These are phyloP conservation scores for rabbit (Oryctolagus cuniculus) DNA, from an alignment of 2,113 vertebrate genomes.

Conservation along the genomic window DNA sequence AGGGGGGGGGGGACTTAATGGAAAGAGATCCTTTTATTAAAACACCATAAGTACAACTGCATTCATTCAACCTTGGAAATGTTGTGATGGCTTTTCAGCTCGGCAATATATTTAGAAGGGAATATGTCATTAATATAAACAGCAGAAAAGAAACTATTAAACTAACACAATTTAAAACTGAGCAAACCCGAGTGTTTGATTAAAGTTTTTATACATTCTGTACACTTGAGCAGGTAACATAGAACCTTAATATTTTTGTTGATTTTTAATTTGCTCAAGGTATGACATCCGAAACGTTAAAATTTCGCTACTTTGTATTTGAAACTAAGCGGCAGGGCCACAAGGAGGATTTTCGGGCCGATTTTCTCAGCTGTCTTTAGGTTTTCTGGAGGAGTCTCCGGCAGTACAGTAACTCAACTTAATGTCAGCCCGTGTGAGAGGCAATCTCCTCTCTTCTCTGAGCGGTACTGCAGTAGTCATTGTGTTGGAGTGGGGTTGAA, in stretches of 20 bases:
- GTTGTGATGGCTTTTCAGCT: slow-evolving; percentile 95
- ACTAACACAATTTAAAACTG: slow-evolving; percentile 98
- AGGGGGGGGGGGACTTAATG: slow-evolving; percentile 87
- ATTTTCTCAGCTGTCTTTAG: slow-evolving; percentile 69
- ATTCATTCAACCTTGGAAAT: slow-evolving; percentile 98
- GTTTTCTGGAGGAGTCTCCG: slow-evolving; percentile 73
- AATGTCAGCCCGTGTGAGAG: slow-evolving; percentile 28
- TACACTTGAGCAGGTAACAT: slow-evolving; percentile 91
- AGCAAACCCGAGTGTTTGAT: slow-evolving; percentile 98
- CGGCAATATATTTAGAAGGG: slow-evolving; percentile 96
- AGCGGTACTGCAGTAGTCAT: slow-evolving; percentile 52
- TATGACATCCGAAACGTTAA: slow-evolving; percentile 86
- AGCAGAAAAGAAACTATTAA: slow-evolving; percentile 98
- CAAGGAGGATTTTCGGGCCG: slow-evolving; percentile 64
- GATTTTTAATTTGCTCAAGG: slow-evolving; percentile 90
- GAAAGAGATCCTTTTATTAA: slow-evolving; percentile 96
- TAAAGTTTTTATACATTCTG: slow-evolving; percentile 98
- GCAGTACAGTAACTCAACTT: slow-evolving; percentile 73
- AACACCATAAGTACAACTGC: slow-evolving; percentile 92
- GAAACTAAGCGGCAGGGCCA: slow-evolving; percentile 83
- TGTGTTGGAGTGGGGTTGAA: slow-evolving; percentile 66
- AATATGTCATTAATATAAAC: slow-evolving; percentile 98
- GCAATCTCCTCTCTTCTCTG: slow-evolving; percentile 65
- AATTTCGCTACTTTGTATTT: slow-evolving; percentile 85
- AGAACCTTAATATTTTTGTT: slow-evolving; percentile 89